A percentile compares a stretch with the other conserved stretches of the same genome.
phyloP scores from a whole-genome alignment of 2,888 invertebrate species.

The Ectemnius cavifrons region DNA sequence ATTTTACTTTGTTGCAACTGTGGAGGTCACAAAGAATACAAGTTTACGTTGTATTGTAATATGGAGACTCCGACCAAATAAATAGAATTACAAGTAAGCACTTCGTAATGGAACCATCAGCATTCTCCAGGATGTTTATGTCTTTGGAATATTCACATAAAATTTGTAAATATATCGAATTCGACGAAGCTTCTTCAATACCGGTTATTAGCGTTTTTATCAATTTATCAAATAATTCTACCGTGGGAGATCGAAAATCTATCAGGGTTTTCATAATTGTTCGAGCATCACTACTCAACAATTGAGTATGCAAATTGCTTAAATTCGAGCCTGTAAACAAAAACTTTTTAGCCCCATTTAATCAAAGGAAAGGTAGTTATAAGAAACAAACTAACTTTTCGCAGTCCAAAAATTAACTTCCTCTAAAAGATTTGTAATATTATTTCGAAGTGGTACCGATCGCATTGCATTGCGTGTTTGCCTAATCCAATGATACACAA shows the following conservation, averaged over 20 bases:
- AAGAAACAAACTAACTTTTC: slow-evolving; percentile 69
- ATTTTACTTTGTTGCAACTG: no score
- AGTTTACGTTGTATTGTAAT: slow-evolving; percentile 76
- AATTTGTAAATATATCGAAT: slow-evolving; percentile 79
- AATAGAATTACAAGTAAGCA: slow-evolving; percentile 79
- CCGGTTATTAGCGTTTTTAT: slow-evolving; percentile 60
- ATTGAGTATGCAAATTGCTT: slow-evolving; percentile 69
- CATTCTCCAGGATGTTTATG: slow-evolving; percentile 77
- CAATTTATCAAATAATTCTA: slow-evolving; percentile 67
- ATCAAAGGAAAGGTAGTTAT: background rate
- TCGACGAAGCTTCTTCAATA: slow-evolving; percentile 79
- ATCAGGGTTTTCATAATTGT: slow-evolving; percentile 69
- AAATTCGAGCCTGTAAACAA: slow-evolving; percentile 72
- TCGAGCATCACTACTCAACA: slow-evolving; percentile 66
- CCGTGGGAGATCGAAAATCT: slow-evolving; percentile 68
- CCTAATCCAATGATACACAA: slow-evolving; percentile 79
- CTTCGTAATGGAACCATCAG: slow-evolving; percentile 77
- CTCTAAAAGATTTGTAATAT: slow-evolving; percentile 65
- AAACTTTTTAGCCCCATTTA: slow-evolving; percentile 1
- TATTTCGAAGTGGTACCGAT: slow-evolving; percentile 59
- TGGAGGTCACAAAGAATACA: background rate
- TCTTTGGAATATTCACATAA: slow-evolving; percentile 78
- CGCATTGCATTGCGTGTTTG: slow-evolving; percentile 79
- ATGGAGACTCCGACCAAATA: slow-evolving; percentile 80
- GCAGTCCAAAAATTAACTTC: slow-evolving; percentile 77